Base-by-base conservation (phyloP, 2,113 vertebrate species). In the Muscicapa adusta region DNA sequence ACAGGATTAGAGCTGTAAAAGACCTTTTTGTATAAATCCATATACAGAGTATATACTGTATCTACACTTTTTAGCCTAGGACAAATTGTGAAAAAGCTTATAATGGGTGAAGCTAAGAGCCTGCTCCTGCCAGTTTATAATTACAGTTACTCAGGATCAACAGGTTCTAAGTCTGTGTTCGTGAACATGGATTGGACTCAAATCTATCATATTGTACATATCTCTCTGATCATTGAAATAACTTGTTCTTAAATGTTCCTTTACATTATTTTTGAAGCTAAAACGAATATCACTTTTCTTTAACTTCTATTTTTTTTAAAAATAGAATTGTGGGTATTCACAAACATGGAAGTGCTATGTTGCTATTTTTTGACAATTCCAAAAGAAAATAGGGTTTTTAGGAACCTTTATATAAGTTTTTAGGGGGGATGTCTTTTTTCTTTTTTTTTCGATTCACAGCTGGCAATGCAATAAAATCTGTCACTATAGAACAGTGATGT, bases 231-330 rank as follows among this genome's bases (percentile, higher is more conserved):
- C 97, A 97, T 85, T 95, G 96, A 97, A 96, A 92, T 97, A 96
- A 91, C 95, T 88, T 85, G 93, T 97, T 97, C 75, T 88, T 82
- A 96, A 97, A 97, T 97, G 97, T 98, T 98, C 96, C 83, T 97
- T 98, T 97, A 97, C 94, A 95, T 98, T 98, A 97, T 97, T 98
- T 98, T 98, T 98, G 95, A 97, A 94, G 95, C 62, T 54, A 70
- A 97, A 76, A 97, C 94, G 96, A 96, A 98, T 97, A 96, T 91
- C 74, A 97, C 95, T 97, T 97, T 97, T 97, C 95, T 97, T 97
- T 97, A 97, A 96, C 96, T 98, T 97, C 90, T 97, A 96, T 97
- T 96, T 97, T 98, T 98, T 98, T 97, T 96, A 90, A 95, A 97
- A 97, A 95, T 93, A 97, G 97, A 97, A 76, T 91, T 97, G 91